Evolutionary conservation across 2,797 vertebrate genomes (phyloP), one percentile per base, ranked within the genome.

Genomic region (Sebastiscus albofasciatus): DNA sequence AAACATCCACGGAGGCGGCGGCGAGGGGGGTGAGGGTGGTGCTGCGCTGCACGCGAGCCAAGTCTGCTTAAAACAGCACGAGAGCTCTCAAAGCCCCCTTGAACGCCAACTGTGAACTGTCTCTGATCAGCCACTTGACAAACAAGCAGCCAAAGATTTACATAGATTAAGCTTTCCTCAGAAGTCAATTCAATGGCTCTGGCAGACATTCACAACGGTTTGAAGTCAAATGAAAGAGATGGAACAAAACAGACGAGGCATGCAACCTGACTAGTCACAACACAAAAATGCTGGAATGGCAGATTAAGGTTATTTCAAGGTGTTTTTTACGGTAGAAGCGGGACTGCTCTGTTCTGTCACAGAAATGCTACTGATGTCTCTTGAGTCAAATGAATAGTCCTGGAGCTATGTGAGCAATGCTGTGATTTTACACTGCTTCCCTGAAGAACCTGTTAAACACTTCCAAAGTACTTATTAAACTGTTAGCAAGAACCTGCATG

Each of bases 41-140:
- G 82, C 86, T 65, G 6, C 0, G 10, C 67, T 8, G n/a, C 77
- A 75, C 29, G 80, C 26, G 2, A 76, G 80, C 76, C 75, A 82
- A 82, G 66, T 72, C 75, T 67, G 71, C 87, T 81, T 72, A 64
- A 81, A 76, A 81, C 67, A 52, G 34, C 36, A 60, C 2, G 7
- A 72, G 64, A 61, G 83, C 81, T 72, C 85, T 88, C 83, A 82
- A 87, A 89, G 78, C 39, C 65, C 36, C 59, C 71, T 82, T 88
- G 77, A 80, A 56, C 82, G 31, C 72, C 61, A 72, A 85, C 89
- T 83, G 86, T 82, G 89, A 92, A 88, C 72, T 16, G 80, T 74
- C 90, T 93, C 89, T 87, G 89, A 92, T 91, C 87, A 82, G 70
- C 67, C 78, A 78, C 89, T 90, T 79, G 88, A 87, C 87, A 90